These are phyloP conservation scores for Aphelenchoides besseyi DNA, from an alignment of 1,140 invertebrate genomes.

Conservation along the genomic window DNA sequence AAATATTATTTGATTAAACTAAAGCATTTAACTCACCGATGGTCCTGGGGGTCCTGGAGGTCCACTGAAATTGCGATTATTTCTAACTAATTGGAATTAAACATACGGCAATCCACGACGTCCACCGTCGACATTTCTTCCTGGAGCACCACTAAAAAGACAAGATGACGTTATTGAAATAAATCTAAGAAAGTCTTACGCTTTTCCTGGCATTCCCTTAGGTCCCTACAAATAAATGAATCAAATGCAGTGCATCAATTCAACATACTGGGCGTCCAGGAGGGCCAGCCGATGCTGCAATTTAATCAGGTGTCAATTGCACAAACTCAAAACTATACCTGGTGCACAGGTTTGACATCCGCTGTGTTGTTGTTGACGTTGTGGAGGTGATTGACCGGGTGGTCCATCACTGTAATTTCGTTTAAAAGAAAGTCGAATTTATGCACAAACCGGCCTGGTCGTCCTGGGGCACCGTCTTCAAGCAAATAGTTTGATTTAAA, in stretches of 20 bases:
- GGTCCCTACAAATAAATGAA: background rate
- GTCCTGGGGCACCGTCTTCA: background rate
- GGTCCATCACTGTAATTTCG: background rate
- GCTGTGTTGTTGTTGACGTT: background rate
- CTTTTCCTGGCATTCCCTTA: background rate
- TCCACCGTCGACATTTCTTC: background rate
- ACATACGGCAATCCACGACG: background rate
- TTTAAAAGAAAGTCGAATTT: background rate
- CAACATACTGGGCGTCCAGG: background rate
- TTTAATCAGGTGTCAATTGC: no score
- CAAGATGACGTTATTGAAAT: background rate
- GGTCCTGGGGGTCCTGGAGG: background rate
- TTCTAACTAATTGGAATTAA: background rate
- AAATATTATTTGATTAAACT: background rate
- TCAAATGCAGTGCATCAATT: background rate
- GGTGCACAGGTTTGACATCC: background rate
- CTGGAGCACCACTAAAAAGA: background rate
- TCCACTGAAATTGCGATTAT: constrained; percentile 8
- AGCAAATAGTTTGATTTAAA: background rate
- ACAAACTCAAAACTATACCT: no score
- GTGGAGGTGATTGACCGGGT: background rate
- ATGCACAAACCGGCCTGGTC: background rate
- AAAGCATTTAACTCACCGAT: background rate
- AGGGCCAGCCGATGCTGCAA: background rate
- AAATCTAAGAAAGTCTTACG: background rate